Percentiles rank a stretch among this genome's conserved stretches.
Evolutionary conservation across 2,797 vertebrate species (phyloP).

Genomic region (Echeneis naucrates): DNA sequence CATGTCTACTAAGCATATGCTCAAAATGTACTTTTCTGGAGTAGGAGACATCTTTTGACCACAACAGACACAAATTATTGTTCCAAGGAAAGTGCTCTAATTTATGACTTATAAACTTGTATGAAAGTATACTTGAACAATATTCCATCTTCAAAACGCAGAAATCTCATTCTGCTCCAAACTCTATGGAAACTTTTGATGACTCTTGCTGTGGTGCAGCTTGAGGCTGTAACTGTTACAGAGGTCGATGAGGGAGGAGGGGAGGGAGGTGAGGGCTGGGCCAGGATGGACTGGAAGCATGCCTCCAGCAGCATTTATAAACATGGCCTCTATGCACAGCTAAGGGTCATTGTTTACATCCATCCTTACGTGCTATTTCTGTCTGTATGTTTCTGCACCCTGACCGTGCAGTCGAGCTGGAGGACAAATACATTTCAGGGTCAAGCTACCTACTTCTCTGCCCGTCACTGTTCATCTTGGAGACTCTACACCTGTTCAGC

Average conservation of each 20-base stretch:
- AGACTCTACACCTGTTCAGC: conserved; percentile 14
- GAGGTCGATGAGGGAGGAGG: conserved; percentile 46
- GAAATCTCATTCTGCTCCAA: not conserved
- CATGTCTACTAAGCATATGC: not conserved
- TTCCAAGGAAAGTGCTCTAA: not conserved
- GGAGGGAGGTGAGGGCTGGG: conserved; percentile 58
- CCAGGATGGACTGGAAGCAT: conserved; percentile 83
- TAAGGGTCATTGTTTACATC: conserved; percentile 70
- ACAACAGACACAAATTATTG: not conserved
- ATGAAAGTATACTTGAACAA: not conserved
- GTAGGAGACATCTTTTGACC: not conserved
- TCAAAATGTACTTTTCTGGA: not conserved
- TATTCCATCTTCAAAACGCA: not conserved
- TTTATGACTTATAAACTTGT: not conserved
- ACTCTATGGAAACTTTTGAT: conserved; percentile 18
- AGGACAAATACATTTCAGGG: not conserved
- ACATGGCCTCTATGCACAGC: conserved; percentile 68
- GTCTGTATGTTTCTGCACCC: conserved; percentile 25
- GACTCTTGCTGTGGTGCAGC: conserved; percentile 2
- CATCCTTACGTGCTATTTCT: conserved; percentile 50
- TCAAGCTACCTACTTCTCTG: not conserved
- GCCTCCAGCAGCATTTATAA: conserved; percentile 80
- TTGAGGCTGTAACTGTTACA: conserved; percentile 45
- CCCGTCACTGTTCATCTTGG: not conserved
- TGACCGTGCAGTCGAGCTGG: conserved; percentile 6